Evolutionary conservation across 37 sponge, comb jelly and placozoan species (phyloP).

Genomic region (Ianthella basta): DNA sequence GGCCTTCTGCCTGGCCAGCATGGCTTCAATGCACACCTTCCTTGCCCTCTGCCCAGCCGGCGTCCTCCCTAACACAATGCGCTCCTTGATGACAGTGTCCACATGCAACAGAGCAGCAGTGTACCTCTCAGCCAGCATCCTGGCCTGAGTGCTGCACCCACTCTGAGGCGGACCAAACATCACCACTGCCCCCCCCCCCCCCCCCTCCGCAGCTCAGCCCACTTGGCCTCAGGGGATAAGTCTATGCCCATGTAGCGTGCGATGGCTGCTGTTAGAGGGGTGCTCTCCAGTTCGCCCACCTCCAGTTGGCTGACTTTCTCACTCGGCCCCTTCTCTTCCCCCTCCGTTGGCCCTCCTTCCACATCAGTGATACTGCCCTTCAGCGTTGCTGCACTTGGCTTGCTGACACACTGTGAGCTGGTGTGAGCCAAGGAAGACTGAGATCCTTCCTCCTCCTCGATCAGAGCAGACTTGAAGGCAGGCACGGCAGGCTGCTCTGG

Average conservation of each 20-base stretch:
- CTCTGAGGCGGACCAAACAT: constrained; percentile 78
- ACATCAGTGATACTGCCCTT: neutral
- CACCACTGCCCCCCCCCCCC: constrained; percentile 73
- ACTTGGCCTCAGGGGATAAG: constrained; percentile 72
- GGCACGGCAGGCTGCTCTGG: neutral
- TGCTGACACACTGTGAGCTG: constrained; percentile 27
- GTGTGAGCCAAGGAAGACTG: constrained; percentile 26
- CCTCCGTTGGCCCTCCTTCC: neutral
- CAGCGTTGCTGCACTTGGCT: constrained; percentile 2
- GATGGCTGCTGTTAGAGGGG: constrained; percentile 85
- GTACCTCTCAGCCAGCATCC: constrained; percentile 67
- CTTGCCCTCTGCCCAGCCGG: constrained; percentile 80
- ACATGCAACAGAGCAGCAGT: constrained; percentile 62
- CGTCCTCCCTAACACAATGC: constrained; percentile 67
- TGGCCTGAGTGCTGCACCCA: constrained; percentile 85
- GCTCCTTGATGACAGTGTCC: constrained; percentile 79
- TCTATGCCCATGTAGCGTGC: constrained; percentile 94
- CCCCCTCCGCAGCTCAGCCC: constrained; percentile 76
- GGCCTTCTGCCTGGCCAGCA: constrained; percentile 7
- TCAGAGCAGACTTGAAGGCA: neutral
- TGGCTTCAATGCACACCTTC: constrained; percentile 67
- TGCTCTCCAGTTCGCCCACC: constrained; percentile 63
- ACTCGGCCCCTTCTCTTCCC: neutral
- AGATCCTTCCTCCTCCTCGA: constrained; percentile 5
- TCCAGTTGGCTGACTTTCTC: constrained; percentile 14